Evolutionary conservation across 1,140 invertebrate species (phyloP).

Genomic region (Charaxes varanes): DNA sequence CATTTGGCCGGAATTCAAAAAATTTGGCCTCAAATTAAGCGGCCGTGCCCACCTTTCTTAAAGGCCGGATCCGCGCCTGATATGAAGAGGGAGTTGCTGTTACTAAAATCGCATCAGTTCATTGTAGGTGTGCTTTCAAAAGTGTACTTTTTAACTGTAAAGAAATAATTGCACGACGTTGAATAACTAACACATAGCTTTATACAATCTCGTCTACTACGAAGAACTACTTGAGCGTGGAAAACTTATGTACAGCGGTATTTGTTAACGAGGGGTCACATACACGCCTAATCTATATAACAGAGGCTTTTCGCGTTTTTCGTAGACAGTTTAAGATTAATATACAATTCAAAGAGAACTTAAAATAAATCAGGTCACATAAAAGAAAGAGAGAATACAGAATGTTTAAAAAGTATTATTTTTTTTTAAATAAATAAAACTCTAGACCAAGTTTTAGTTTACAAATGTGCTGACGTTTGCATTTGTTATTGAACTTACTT

Average conservation of each 20-base stretch:
- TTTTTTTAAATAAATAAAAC: conserved; percentile 35
- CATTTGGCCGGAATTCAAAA: no score
- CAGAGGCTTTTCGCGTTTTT: conserved; percentile 23
- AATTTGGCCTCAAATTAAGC: no score
- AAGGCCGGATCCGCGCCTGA: no score
- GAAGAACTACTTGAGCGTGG: conserved; percentile 38
- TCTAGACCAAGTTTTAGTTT: no score
- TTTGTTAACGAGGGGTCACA: conserved; percentile 54
- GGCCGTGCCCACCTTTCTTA: no score
- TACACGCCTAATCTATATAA: conserved; percentile 32
- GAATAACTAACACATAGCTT: conserved; percentile 29
- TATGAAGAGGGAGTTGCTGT: no score
- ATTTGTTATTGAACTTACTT: no score
- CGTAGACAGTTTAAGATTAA: conserved; percentile 40
- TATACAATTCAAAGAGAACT: conserved; percentile 45
- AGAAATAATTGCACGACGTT: conserved; percentile 24
- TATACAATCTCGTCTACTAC: conserved; percentile 34
- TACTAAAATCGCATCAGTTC: no score
- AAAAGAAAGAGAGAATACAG: conserved; percentile 48
- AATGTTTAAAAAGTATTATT: conserved; percentile 12
- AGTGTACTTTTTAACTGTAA: conserved; percentile 14
- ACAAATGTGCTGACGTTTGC: no score
- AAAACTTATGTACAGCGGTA: conserved; percentile 43
- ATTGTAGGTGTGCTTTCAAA: not conserved
- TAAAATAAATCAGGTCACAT: conserved; percentile 71